Evolutionary conservation across 2,888 invertebrate species (phyloP), one percentile per base, ranked within the genome.

Genomic region (Perizoma affinitatum): DNA sequence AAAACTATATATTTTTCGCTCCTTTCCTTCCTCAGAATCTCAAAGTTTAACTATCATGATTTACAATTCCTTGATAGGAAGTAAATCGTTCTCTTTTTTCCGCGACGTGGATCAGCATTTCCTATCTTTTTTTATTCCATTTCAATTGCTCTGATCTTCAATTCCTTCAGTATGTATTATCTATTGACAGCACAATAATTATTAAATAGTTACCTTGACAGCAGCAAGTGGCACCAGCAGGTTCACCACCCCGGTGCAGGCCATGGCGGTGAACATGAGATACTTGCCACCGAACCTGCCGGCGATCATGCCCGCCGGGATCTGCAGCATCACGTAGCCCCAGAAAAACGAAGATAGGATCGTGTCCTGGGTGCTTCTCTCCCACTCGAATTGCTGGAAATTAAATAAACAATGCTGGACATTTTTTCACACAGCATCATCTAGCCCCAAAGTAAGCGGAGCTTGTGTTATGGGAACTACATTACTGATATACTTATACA

Each of bases 311-410:
- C 96, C 95, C 0, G 95, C 94, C 0, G 95, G 95, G 10, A 97
- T 85, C 83, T 97, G 96, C 53, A 95, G 94, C 36, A 95, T 73
- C 5, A 96, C 93, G 83, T 97, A 97, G 10, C 96, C 96, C 96
- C 96, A 96, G 86, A 96, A 96, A 84, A 96, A 96, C 0, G 96
- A 95, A 6, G 96, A 96, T 5, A 96, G 84, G 7, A 96, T 93
- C 51, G 94, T 83, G 36, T 94, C 93, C 67, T 93, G 93, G 3
- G 93, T 93, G 7, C 87, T 78, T 11, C 93, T 84, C 53, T 88
- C 83, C 96, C 96, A 96, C 5, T 93, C 81, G 75, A 90, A 92
- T 33, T 88, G 87, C 94, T 94, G 81, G 0, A 73, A 70, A 8
- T 41, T 38, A 38, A 38, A 5, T 36, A 36, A 7, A 22, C 22